phyloP scores from a whole-genome alignment of 2,113 vertebrate species.

The Mormyrus iriodes region DNA sequence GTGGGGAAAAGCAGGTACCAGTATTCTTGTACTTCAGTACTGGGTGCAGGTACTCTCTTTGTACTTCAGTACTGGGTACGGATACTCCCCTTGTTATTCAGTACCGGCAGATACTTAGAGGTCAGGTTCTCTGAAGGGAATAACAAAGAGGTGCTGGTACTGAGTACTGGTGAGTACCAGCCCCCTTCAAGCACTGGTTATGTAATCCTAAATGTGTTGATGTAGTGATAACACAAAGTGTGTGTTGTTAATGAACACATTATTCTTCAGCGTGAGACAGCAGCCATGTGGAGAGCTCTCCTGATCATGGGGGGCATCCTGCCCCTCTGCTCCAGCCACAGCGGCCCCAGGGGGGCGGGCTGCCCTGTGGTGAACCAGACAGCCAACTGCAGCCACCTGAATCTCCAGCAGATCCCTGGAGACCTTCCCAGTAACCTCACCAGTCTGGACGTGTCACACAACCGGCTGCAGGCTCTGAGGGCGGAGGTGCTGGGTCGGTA shows the following conservation, averaged over 20 bases:
- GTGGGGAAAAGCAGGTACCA: neutral
- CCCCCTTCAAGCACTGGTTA: neutral
- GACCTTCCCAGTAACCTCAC: constrained; percentile 76
- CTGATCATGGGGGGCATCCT: neutral
- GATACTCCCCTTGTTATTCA: neutral
- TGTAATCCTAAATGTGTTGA: neutral
- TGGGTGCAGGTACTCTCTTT: too few species aligned
- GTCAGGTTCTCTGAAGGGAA: neutral
- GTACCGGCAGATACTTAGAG: neutral
- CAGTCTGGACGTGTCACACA: constrained; percentile 80
- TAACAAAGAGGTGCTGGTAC: neutral
- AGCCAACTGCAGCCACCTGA: constrained; percentile 85
- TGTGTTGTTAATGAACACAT: neutral
- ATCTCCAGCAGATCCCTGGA: constrained; percentile 65
- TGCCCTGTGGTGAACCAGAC: constrained; percentile 57
- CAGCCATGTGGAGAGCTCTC: neutral
- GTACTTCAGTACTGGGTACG: too few species aligned
- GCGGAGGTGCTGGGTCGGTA: constrained; percentile 63
- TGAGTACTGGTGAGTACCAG: neutral
- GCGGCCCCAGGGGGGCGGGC: constrained; percentile 32
- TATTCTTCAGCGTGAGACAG: neutral
- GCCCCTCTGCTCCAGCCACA: constrained; percentile 28
- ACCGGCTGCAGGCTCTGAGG: constrained; percentile 60
- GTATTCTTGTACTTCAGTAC: too few species aligned
- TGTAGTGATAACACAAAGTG: neutral